These are phyloP conservation scores for Palythoa grandiflora DNA, from an alignment of 92 coral and sea anemone genomes.

Conservation along the genomic window DNA sequence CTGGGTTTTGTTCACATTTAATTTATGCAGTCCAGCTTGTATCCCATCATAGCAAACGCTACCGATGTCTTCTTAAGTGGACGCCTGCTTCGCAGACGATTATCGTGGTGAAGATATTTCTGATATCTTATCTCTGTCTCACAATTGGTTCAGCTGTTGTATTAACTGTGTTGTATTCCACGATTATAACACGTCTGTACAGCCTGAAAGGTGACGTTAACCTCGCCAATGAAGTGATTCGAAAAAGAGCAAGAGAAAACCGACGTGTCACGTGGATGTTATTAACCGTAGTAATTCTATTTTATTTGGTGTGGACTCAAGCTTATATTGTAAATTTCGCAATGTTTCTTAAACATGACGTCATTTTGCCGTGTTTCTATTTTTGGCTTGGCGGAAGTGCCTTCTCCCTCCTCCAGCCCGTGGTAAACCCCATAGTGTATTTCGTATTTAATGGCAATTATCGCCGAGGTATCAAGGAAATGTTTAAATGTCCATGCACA, in stretches of 20 bases:
- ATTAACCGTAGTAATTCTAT: neutral
- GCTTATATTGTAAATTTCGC: neutral
- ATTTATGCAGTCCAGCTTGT: neutral
- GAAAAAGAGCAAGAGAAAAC: neutral
- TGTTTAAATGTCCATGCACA: neutral
- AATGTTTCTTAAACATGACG: neutral
- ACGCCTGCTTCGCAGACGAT: neutral
- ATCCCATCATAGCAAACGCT: neutral
- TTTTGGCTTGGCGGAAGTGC: neutral
- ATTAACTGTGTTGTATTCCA: neutral
- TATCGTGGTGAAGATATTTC: neutral
- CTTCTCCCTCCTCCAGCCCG: neutral
- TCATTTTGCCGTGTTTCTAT: neutral
- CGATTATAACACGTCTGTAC: neutral
- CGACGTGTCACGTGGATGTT: neutral
- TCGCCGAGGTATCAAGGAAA: neutral
- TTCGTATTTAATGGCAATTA: neutral
- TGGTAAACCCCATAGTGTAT: neutral
- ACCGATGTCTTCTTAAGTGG: neutral
- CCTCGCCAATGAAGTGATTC: neutral
- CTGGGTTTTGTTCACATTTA: neutral
- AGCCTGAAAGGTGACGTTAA: neutral
- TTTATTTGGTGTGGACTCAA: slow-evolving; percentile 7
- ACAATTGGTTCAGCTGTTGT: neutral
- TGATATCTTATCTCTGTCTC: neutral